Evolutionary conservation across 2,113 vertebrate genomes (phyloP), one percentile per base, ranked within the genome.

Genomic region (Labrus mixtus): DNA sequence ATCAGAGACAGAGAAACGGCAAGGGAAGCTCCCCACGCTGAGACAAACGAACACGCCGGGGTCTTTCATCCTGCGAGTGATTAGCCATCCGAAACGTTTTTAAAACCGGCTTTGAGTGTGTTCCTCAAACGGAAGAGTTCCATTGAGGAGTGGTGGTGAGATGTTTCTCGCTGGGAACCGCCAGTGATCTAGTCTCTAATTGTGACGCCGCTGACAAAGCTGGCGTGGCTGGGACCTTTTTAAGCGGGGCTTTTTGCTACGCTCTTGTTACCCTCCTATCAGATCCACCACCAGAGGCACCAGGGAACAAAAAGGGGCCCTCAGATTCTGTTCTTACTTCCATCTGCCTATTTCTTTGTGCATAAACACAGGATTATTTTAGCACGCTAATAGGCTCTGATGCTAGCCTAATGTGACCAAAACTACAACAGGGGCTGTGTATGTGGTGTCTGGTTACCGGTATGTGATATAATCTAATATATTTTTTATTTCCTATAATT

Each of bases 21-120:
- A 82, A 92, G 90, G 91, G 89, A 91, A 88, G 82, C 84, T 90
- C 89, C 88, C 91, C 81, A 46, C 71, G 77, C 84, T 51, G 89
- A 91, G 78, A 82, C 85, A 91, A 88, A 84, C 75, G 90, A 89
- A 90, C 89, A 87, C 79, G 81, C 85, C 83, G 1, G 86, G 86
- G 82, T 66, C 90, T 94, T 94, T 93, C 87, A 93, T 93, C 91
- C 89, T 84, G 76, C 86, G 86, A 89, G 90, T 93, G 92, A 93
- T 93, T 92, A 93, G 92, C 90, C 85, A 89, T 86, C 83, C 84
- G 81, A 90, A 90, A 89, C 86, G 68, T 91, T 93, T 93, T 90
- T 86, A 90, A 93, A 84, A 76, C 63, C 73, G 4, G 46, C 86
- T 89, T 89, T 89, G 87, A 92, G 89, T 76, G 81, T 66, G 73